A percentile compares a stretch with the other conserved stretches of the same genome.
Conservation (phyloP, 2,888 invertebrate species). For the Endotricha flammealis region DNA sequence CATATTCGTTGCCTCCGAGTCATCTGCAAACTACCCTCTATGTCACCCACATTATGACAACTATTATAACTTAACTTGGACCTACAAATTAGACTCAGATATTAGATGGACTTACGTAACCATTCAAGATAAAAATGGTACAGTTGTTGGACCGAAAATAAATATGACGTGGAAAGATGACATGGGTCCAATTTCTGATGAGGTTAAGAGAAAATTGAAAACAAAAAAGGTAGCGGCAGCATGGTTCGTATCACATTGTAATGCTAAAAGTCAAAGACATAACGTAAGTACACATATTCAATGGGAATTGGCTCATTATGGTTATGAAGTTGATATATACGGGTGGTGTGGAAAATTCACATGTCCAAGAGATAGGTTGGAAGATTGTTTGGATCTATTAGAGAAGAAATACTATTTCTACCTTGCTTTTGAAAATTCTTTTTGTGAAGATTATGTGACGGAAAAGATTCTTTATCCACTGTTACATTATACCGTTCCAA, state of each 20-base stretch:
- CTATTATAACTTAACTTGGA: constrained; percentile 58
- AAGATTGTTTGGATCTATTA: constrained; percentile 44
- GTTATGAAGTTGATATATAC: constrained; percentile 39
- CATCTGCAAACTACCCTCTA: constrained; percentile 41
- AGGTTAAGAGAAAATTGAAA: constrained; percentile 31
- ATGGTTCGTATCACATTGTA: constrained; percentile 59
- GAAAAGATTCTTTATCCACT: constrained; percentile 57
- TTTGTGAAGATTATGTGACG: constrained; percentile 56
- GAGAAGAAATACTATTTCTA: constrained; percentile 58
- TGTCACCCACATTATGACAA: constrained; percentile 38
- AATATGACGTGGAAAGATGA: constrained; percentile 45
- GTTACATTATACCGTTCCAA: constrained; percentile 80
- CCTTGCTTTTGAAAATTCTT: constrained; percentile 55
- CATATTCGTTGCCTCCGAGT: constrained; percentile 59
- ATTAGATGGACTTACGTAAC: constrained; percentile 41
- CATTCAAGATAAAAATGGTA: constrained; percentile 38
- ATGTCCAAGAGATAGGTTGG: constrained; percentile 42
- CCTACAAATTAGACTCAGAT: constrained; percentile 55
- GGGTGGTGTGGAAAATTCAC: constrained; percentile 48
- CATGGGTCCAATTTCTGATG: constrained; percentile 32
- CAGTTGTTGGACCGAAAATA: constrained; percentile 49
- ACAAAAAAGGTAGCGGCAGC: constrained; percentile 51
- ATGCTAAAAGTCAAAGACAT: constrained; percentile 30
- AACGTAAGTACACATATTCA: constrained; percentile 28
- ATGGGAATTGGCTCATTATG: constrained; percentile 32